Evolutionary conservation across 2,888 invertebrate species (phyloP).

Genomic region (Synergus laeviventris): DNA sequence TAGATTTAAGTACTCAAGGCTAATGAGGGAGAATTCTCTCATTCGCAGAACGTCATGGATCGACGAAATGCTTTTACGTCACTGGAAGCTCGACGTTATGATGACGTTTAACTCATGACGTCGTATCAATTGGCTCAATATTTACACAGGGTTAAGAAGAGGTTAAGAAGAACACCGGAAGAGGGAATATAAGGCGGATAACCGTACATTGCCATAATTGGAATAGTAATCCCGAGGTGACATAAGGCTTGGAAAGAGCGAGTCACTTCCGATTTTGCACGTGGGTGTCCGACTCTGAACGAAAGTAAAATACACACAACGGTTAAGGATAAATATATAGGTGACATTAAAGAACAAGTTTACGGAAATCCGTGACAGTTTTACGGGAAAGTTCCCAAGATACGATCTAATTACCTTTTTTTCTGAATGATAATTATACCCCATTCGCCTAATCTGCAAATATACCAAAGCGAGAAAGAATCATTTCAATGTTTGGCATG

Average conservation of each 20-base stretch:
- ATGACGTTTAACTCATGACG: neutral
- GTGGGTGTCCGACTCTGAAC: constrained; percentile 40
- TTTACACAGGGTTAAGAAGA: constrained; percentile 21
- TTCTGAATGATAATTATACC: constrained; percentile 9
- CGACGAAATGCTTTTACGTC: constrained; percentile 40
- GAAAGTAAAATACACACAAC: constrained; percentile 6
- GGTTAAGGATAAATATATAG: constrained; percentile 1
- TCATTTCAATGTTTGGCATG: neutral
- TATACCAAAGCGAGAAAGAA: neutral
- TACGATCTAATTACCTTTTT: neutral
- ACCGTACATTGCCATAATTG: constrained; percentile 36
- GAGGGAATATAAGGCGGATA: neutral
- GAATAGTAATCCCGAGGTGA: constrained; percentile 32
- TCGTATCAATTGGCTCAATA: constrained; percentile 29
- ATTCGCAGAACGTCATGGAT: constrained; percentile 33
- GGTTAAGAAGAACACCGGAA: constrained; percentile 12
- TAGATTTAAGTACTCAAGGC: neutral
- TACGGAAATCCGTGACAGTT: neutral
- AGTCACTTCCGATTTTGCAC: constrained; percentile 44
- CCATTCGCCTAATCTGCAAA: neutral
- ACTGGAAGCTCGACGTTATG: constrained; percentile 19
- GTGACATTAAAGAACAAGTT: neutral
- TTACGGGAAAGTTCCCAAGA: too few relatives aligned
- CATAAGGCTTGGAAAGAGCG: constrained; percentile 49
- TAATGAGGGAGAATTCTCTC: neutral